Evolutionary conservation across 35 echinoderm and acorn worm species (phyloP).

Genomic region (Heliocidaris erythrogramma): DNA sequence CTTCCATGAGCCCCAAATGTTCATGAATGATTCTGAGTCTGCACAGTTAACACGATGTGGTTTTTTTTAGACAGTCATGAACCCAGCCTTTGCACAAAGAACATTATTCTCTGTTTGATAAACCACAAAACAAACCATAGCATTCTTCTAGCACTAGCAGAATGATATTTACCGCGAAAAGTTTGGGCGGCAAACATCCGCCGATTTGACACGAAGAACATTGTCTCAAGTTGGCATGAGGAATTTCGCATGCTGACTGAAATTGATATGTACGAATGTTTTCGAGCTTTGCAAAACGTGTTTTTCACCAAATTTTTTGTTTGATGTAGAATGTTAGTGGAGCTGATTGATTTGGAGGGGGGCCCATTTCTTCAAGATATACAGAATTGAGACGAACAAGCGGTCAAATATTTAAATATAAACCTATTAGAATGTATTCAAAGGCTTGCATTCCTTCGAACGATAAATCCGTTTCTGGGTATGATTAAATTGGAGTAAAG

Average conservation of each 20-base stretch:
- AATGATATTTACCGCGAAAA: neutral
- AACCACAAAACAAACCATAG: neutral
- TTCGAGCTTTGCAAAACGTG: neutral
- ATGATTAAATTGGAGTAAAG: no score
- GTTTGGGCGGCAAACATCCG: neutral
- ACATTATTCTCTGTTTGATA: neutral
- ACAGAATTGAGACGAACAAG: no score
- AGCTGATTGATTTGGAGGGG: neutral
- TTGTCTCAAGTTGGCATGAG: neutral
- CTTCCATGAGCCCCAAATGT: neutral
- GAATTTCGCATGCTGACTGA: neutral
- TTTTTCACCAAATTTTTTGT: neutral
- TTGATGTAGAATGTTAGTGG: neutral
- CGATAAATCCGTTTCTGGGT: no score
- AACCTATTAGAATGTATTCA: no score
- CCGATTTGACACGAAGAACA: neutral
- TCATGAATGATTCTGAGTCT: neutral
- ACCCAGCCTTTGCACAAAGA: neutral
- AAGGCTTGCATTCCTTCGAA: no score
- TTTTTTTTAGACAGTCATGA: neutral
- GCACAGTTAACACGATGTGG: neutral
- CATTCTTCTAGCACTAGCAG: neutral
- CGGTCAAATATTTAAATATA: no score
- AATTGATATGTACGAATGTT: neutral
- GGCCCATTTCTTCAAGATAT: no score